Base-by-base conservation (phyloP, 2,888 invertebrate species). In the Hecatera dysodea region DNA sequence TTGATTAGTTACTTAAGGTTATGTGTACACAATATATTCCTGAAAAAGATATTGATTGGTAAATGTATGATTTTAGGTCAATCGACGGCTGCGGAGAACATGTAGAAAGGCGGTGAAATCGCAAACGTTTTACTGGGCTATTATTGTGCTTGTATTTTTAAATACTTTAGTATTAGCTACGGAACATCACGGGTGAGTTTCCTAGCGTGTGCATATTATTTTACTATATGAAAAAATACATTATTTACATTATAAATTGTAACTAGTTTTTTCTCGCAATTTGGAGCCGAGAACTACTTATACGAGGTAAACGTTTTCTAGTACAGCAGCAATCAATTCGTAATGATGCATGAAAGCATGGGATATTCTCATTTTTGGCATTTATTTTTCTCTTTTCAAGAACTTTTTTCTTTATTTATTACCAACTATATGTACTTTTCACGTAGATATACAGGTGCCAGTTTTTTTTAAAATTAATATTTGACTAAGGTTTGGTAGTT, bases 71-170 rank as follows among this genome's bases (percentile, higher is more conserved):
- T 48, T 89, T 50, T 74, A 96, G 95, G 96, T 97, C 5, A 99
- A 99, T 93, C 97, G 99, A 55, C 96, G 99, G 66, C 97, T 99
- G 97, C 96, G 99, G 81, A 97, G 99, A 87, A 97, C 98, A 1
- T 99, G 99, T 89, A 97, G 99, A 39, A 98, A 98, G 92, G 98
- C 98, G 15, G 99, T 99, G 27, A 99, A 99, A 93, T 99, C 99
- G 0, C 99, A 99, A 95, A 97, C 98, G 2, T 99, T 99, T 94
- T 99, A 99, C 94, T 99, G 99, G 99, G 96, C 99, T 62, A 99
- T 99, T 91, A 99, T 99, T 90, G 97, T 99, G 33, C 97, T 99
- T 83, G 99, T 99, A 75, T 99, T 99, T 93, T 96, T 99, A 69
- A 99, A 99, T 93, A 99, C 99, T 2, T 97, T 98, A 75, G 99